phyloP scores from a whole-genome alignment of 2,888 invertebrate species.

The Campoplex nolae region DNA sequence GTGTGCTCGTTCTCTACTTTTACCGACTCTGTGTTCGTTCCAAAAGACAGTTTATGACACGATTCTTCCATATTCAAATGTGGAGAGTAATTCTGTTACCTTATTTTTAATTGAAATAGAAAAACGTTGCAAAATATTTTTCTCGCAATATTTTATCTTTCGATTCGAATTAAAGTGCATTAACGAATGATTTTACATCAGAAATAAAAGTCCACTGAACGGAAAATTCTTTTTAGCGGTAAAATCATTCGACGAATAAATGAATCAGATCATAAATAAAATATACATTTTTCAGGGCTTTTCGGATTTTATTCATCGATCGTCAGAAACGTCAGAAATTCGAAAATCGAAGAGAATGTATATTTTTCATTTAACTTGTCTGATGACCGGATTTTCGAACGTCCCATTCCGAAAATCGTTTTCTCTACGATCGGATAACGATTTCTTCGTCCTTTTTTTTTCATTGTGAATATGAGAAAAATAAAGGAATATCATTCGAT shows the following conservation, averaged over 20 bases:
- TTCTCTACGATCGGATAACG: background rate
- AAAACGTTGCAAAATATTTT: background rate
- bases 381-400: no score
- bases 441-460: background rate
- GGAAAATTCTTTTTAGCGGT: no score
- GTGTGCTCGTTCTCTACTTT: background rate
- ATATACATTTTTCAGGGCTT: background rate
- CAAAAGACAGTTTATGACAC: background rate
- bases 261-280: no score
- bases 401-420: background rate
- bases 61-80: background rate
- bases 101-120: background rate
- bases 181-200: no score
- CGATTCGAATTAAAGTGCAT: no score
- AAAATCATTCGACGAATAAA: no score
- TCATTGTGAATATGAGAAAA: background rate
- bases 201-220: no score
- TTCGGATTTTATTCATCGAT: background rate
- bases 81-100: background rate
- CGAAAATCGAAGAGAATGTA: background rate
- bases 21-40: background rate
- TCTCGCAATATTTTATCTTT: background rate
- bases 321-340: background rate
- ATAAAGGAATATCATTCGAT: background rate
- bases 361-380: background rate